phyloP scores from a whole-genome alignment of 2,113 vertebrate genomes.

The Epinephelus moara region DNA sequence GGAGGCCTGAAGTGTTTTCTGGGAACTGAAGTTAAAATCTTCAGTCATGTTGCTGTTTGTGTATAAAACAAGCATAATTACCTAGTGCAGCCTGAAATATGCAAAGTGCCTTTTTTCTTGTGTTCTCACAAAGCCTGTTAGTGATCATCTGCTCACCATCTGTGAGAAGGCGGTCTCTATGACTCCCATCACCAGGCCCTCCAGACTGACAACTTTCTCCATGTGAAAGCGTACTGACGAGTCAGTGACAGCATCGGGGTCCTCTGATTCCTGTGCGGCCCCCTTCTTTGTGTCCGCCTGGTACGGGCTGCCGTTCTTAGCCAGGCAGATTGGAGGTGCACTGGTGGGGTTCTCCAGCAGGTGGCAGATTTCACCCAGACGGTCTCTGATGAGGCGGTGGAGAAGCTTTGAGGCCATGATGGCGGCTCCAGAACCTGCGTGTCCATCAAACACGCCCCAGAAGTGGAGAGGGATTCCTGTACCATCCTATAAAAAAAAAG shows the following conservation, averaged over 20 bases:
- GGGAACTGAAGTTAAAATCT: neutral
- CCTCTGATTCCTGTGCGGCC: conserved; percentile 72
- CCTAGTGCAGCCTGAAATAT: neutral
- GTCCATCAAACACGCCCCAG: conserved; percentile 96
- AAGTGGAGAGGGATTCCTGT: conserved; percentile 91
- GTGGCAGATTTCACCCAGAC: conserved; percentile 91
- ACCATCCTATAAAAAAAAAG: conserved; percentile 76
- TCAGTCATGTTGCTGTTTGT: neutral
- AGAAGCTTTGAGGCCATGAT: conserved; percentile 92
- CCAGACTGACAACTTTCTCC: conserved; percentile 93
- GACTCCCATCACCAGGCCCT: conserved; percentile 94
- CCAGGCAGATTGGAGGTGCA: conserved; percentile 89
- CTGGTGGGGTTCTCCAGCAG: conserved; percentile 88
- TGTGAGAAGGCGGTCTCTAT: conserved; percentile 95
- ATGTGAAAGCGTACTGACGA: conserved; percentile 89
- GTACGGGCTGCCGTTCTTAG: conserved; percentile 58
- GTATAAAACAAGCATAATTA: neutral
- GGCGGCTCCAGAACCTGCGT: conserved; percentile 93
- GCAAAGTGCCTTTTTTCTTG: neutral
- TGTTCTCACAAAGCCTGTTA: neutral
- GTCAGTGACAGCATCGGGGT: conserved; percentile 75
- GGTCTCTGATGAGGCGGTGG: conserved; percentile 91
- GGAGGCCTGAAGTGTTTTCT: neutral
- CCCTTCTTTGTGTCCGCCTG: conserved; percentile 80
- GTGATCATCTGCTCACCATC: conserved; percentile 89